Evolutionary conservation across 2,888 invertebrate species (phyloP).

Genomic region (Empis stercorea): DNA sequence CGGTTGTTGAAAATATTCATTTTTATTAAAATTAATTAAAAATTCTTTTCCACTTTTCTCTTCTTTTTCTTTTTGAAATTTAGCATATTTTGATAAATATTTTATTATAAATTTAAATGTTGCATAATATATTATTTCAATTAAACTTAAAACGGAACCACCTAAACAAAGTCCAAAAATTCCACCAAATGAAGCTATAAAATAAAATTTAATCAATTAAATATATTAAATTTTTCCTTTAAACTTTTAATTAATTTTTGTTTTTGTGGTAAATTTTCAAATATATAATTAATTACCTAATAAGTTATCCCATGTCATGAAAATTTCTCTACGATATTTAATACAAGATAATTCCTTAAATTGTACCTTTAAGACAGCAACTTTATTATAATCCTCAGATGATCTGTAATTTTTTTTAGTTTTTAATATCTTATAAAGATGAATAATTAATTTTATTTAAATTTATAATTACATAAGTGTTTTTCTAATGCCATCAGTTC

Average conservation of each 20-base stretch:
- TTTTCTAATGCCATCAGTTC: neutral
- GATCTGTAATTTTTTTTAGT: neutral
- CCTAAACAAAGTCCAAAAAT: conserved; percentile 49
- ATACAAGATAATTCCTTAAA: conserved; percentile 39
- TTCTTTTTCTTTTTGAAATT: too few relatives aligned
- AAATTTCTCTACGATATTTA: conserved; percentile 41
- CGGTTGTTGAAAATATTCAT: too few relatives aligned
- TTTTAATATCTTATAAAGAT: neutral
- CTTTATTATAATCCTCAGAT: conserved; percentile 14
- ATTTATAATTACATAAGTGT: neutral
- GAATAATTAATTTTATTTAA: neutral
- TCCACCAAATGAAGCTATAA: conserved; percentile 47
- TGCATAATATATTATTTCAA: conserved; percentile 41
- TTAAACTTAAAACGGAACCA: conserved; percentile 46
- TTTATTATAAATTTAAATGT: conserved; percentile 10
- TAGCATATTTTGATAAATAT: too few relatives aligned
- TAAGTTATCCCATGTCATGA: conserved; percentile 44
- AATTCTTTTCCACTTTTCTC: too few relatives aligned
- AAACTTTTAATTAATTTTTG: neutral
- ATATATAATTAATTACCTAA: conserved; percentile 33
- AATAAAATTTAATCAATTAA: too few relatives aligned
- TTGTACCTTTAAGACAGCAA: conserved; percentile 20
- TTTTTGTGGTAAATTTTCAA: too few relatives aligned
- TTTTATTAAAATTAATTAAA: too few relatives aligned
- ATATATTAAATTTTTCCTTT: too few relatives aligned